phyloP scores from a whole-genome alignment of 2,797 vertebrate genomes.

The Coregonus suidteri region DNA sequence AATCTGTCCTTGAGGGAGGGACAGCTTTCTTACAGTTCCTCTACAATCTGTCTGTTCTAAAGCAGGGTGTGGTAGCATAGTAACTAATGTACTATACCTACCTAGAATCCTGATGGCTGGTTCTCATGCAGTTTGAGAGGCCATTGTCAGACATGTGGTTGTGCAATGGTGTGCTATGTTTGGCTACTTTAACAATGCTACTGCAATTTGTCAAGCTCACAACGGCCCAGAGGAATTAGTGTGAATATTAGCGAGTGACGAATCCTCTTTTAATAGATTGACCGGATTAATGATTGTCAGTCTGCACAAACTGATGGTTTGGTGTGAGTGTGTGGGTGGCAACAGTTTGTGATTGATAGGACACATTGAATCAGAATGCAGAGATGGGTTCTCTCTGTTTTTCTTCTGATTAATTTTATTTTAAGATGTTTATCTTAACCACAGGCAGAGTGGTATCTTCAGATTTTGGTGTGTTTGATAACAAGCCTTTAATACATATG shows the following conservation, averaged over 20 bases:
- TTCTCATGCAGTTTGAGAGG: background rate
- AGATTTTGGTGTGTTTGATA: background rate
- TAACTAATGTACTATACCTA: too few species aligned
- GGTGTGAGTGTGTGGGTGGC: background rate
- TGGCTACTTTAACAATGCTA: too few species aligned
- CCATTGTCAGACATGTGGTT: too few species aligned
- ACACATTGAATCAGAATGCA: too few species aligned
- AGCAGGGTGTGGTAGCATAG: too few species aligned
- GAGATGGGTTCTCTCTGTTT: background rate
- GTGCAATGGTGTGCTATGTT: too few species aligned
- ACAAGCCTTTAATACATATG: background rate
- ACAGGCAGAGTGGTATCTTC: background rate
- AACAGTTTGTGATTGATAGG: too few species aligned
- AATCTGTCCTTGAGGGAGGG: slow-evolving; percentile 11
- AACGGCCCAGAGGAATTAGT: too few species aligned
- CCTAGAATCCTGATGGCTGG: background rate
- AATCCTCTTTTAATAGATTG: background rate
- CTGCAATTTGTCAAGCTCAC: too few species aligned
- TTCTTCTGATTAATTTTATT: background rate
- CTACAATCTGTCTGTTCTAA: background rate
- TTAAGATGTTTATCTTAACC: background rate
- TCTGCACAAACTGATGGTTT: background rate
- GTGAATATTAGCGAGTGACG: background rate
- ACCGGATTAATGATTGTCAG: background rate
- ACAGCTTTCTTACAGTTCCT: background rate